Evolutionary conservation across 2,797 vertebrate genomes (phyloP).

Genomic region (Delichon dasypus): DNA sequence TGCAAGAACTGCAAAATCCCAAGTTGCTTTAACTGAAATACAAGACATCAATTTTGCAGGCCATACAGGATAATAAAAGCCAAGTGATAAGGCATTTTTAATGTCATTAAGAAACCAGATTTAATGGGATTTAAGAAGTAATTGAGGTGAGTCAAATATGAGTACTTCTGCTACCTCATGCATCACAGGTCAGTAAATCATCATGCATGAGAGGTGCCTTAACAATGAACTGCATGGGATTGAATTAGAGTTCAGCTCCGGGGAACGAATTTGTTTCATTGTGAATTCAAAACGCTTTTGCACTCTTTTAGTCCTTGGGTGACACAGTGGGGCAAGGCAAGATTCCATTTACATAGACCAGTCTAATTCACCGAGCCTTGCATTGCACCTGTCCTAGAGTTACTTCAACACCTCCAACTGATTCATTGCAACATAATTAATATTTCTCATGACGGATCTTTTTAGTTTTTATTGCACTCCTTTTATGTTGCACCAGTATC

Average conservation of each 20-base stretch:
- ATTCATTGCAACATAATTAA: background rate
- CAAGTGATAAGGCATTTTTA: constrained; percentile 34
- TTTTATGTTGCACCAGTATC: background rate
- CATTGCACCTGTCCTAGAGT: background rate
- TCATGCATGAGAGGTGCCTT: background rate
- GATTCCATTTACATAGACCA: background rate
- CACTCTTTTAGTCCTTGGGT: background rate
- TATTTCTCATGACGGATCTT: background rate
- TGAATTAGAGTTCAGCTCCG: background rate
- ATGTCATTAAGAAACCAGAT: constrained; percentile 55
- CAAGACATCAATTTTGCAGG: constrained; percentile 26
- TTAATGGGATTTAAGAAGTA: constrained; percentile 35
- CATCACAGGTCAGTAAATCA: constrained; percentile 9
- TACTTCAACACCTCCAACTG: background rate
- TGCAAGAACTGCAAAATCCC: constrained; percentile 13
- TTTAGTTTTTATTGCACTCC: background rate
- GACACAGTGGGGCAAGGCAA: background rate
- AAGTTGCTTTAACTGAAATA: background rate
- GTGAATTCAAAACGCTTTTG: background rate
- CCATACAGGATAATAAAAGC: constrained; percentile 12
- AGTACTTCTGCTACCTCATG: background rate
- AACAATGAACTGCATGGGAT: background rate
- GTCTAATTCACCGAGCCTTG: background rate
- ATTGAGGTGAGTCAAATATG: constrained; percentile 14
- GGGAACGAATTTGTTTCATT: background rate